Percentiles rank a stretch among this genome's conserved stretches.
These are phyloP conservation scores for Molossus alvarezi DNA, from an alignment of 2,797 vertebrate genomes.

Conservation along the genomic window DNA sequence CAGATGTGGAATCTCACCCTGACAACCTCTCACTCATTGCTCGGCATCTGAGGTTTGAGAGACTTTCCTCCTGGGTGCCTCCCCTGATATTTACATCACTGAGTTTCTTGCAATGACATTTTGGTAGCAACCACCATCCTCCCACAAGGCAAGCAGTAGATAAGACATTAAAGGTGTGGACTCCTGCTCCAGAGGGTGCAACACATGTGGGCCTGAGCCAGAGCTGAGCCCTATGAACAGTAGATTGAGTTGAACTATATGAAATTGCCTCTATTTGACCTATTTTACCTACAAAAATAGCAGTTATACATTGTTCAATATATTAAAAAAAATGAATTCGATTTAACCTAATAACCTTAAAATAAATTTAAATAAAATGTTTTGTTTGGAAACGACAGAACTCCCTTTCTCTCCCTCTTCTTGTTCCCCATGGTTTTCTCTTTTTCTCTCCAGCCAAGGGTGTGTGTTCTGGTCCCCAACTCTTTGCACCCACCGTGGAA, in stretches of 20 bases:
- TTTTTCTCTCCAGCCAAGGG: neutral
- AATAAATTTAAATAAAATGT: neutral
- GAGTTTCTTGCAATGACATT: neutral
- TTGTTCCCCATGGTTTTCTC: neutral
- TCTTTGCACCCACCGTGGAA: no score
- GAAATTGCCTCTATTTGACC: neutral
- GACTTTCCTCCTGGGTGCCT: neutral
- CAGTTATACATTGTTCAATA: neutral
- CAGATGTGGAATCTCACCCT: neutral
- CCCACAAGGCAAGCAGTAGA: neutral
- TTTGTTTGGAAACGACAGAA: neutral
- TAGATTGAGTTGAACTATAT: no score
- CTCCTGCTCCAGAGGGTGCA: no score
- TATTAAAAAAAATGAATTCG: neutral
- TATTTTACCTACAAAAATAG: neutral
- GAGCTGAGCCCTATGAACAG: rapidly evolving
- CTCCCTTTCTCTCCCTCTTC: neutral
- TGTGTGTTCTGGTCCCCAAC: rapidly evolving
- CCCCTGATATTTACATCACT: neutral
- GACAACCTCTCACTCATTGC: neutral
- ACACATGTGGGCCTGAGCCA: no score
- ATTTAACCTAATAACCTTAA: neutral
- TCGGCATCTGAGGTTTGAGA: neutral
- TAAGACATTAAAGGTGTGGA: neutral
- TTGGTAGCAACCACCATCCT: neutral